phyloP scores from a whole-genome alignment of 2,888 invertebrate species.

The Pseudococcus jackbeardsleyi region DNA sequence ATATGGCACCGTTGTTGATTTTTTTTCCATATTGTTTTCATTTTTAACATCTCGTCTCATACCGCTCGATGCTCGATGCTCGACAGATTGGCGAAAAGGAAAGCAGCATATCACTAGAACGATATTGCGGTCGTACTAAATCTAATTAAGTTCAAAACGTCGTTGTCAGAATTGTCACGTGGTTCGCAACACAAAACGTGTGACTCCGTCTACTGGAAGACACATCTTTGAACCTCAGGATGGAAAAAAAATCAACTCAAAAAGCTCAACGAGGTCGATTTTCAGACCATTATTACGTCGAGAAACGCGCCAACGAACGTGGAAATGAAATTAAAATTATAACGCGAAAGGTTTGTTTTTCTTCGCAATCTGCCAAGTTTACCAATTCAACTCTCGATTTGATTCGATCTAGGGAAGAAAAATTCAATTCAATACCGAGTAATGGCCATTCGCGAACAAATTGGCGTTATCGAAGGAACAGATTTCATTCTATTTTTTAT shows the following conservation, averaged over 20 bases:
- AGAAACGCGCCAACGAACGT: neutral
- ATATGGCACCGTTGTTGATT: neutral
- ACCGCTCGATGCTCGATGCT: neutral
- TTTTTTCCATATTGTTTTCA: neutral
- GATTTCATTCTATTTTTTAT: neutral
- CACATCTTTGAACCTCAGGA: no score
- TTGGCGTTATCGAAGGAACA: neutral
- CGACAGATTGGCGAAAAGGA: no score
- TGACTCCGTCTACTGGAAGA: neutral
- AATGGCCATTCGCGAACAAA: neutral
- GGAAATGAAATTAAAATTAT: constrained; percentile 37
- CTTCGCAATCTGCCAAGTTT: neutral
- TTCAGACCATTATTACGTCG: constrained; percentile 1
- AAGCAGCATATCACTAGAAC: neutral
- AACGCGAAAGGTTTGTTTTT: neutral
- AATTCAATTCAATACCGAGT: neutral
- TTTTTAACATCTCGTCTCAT: neutral
- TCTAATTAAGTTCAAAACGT: constrained; percentile 37
- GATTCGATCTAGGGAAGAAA: neutral
- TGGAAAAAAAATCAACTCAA: no score
- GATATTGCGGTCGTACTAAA: constrained; percentile 18
- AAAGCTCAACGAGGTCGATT: neutral
- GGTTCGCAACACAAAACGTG: neutral
- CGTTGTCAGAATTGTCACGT: constrained; percentile 43
- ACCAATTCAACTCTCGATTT: neutral